Evolutionary conservation across 2,888 invertebrate genomes (phyloP).

Genomic region (Nephrotoma flavescens): DNA sequence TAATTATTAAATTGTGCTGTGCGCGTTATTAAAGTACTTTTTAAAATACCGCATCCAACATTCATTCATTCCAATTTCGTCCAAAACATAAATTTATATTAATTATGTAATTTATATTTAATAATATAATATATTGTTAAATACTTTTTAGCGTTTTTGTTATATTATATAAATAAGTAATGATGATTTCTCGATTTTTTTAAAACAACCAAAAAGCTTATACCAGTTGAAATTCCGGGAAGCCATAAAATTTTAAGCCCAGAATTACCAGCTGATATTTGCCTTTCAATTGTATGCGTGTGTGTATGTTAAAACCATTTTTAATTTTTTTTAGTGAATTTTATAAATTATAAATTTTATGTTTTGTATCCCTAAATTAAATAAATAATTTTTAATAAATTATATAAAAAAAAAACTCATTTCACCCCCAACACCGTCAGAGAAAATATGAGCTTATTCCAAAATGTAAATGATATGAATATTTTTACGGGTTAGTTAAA

Average conservation of each 20-base stretch:
- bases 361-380: conserved; percentile 3
- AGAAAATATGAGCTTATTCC: not conserved
- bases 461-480: not conserved
- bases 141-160: not conserved
- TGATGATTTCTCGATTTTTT: not conserved
- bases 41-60: not conserved
- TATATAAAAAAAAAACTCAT: not conserved
- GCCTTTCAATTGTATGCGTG: conserved; percentile 32
- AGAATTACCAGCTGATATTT: conserved; percentile 99
- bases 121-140: not conserved
- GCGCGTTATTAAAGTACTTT: too few relatives aligned
- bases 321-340: conserved; percentile 5
- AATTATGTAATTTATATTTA: not conserved
- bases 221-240: conserved; percentile 84
- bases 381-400: not conserved
- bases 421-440: not conserved
- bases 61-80: not conserved
- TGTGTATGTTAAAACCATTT: not conserved
- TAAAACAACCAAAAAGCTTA: conserved; percentile 33
- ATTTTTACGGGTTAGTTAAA: not conserved
- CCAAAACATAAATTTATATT: conserved; percentile 1
- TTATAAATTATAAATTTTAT: not conserved
- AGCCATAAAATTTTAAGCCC: conserved; percentile 43
- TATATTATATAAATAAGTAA: not conserved
- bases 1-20: too few relatives aligned